phyloP scores from a whole-genome alignment of 2,797 vertebrate species.

The Acanthopagrus latus region DNA sequence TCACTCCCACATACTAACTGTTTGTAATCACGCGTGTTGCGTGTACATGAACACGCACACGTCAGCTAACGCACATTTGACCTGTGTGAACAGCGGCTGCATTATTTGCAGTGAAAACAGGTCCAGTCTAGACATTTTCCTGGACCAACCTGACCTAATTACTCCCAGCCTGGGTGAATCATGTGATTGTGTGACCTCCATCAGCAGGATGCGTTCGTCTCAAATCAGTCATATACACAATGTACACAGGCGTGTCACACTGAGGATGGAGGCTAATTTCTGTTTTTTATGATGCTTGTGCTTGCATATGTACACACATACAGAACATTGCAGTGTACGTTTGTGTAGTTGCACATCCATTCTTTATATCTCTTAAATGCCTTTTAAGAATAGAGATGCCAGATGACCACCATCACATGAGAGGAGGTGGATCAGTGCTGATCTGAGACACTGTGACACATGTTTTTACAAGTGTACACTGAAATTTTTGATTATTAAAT shows the following conservation, averaged over 20 bases:
- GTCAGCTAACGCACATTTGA: not conserved
- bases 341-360: not conserved
- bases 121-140: slow-evolving; percentile 66
- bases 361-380: not conserved
- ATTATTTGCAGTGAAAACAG: slow-evolving; percentile 63
- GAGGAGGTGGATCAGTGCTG: not conserved
- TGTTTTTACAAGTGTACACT: not conserved
- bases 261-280: slow-evolving; percentile 6
- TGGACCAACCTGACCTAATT: slow-evolving; percentile 53
- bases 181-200: slow-evolving; percentile 7
- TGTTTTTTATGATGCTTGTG: slow-evolving; percentile 25
- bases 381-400: not conserved
- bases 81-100: slow-evolving; percentile 17
- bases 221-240: not conserved
- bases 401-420: not conserved
- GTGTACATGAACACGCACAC: not conserved
- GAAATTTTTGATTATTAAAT: not conserved
- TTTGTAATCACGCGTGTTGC: not conserved
- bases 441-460: not conserved
- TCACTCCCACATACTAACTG: not conserved
- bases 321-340: slow-evolving; percentile 1
- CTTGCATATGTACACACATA: slow-evolving; percentile 2
- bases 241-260: not conserved
- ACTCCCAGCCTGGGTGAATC: not conserved
- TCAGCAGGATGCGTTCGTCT: not conserved